phyloP scores from a whole-genome alignment of 2,113 vertebrate genomes.

The Dolichallabes microphthalmus region DNA sequence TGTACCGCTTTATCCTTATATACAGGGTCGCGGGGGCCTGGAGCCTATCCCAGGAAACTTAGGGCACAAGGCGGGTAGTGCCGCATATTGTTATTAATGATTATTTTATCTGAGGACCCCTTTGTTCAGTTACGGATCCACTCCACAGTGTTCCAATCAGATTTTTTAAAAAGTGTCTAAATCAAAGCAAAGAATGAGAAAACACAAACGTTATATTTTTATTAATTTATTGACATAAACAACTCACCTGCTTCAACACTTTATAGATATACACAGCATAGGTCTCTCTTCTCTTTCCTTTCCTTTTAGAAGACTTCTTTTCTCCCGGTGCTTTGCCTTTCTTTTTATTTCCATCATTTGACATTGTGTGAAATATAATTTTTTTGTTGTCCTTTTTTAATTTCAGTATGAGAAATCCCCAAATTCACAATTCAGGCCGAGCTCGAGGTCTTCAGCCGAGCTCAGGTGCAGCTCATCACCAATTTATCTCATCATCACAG shows the following conservation, averaged over 20 bases:
- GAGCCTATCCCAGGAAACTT: too few species aligned
- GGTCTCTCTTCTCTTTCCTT: conserved; percentile 69
- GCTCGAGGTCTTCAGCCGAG: neutral
- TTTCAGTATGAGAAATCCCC: neutral
- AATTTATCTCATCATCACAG: conserved; percentile 26
- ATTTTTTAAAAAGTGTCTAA: neutral
- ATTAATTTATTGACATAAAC: too few species aligned
- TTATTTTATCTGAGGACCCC: neutral
- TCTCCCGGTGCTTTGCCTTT: conserved; percentile 67
- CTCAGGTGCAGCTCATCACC: conserved; percentile 30
- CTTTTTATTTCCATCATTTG: conserved; percentile 69
- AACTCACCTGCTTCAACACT: conserved; percentile 73
- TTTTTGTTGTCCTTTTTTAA: too few species aligned
- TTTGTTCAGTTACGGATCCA: neutral
- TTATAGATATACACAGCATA: conserved; percentile 79
- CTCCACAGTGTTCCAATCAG: neutral
- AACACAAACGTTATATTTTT: too few species aligned
- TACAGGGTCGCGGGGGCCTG: too few species aligned
- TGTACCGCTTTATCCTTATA: too few species aligned
- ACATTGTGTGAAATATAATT: conserved; percentile 52
- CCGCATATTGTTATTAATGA: neutral
- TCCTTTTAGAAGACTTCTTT: conserved; percentile 66
- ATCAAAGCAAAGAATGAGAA: neutral
- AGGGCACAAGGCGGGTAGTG: too few species aligned
- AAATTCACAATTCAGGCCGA: neutral